A percentile compares a stretch with the other conserved stretches of the same genome.
Conservation (phyloP, 2,797 vertebrate genomes). For the Carcharodon carcharias region DNA sequence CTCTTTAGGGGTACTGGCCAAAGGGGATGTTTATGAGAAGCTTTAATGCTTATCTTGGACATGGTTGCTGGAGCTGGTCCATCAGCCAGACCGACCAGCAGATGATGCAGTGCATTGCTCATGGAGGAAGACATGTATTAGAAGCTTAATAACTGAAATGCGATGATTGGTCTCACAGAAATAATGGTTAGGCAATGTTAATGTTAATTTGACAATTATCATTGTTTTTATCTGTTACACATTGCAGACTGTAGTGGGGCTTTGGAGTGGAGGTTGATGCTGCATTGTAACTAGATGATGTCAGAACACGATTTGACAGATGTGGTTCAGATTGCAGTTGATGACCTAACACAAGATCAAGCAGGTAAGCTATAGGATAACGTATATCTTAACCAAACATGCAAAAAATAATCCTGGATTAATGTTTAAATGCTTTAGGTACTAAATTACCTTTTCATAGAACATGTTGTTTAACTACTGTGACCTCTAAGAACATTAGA, state of each 20-base stretch:
- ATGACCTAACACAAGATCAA: constrained; percentile 77
- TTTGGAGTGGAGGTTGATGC: constrained; percentile 38
- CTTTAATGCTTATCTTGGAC: background rate
- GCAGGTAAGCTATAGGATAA: constrained; percentile 60
- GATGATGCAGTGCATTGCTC: background rate
- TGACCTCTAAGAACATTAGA: background rate
- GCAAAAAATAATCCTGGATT: background rate
- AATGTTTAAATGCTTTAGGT: background rate
- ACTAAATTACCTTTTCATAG: background rate
- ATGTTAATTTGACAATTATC: background rate
- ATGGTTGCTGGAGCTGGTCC: background rate
- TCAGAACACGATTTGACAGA: constrained; percentile 88
- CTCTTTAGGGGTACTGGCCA: background rate
- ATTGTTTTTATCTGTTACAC: background rate
- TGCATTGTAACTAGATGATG: constrained; percentile 72
- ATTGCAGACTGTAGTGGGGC: background rate
- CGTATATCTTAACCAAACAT: background rate
- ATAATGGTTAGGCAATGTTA: background rate
- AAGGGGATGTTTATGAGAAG: background rate
- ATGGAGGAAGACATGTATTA: background rate
- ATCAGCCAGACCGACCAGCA: background rate
- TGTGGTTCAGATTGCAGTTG: constrained; percentile 94
- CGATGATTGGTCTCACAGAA: background rate
- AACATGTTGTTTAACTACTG: background rate
- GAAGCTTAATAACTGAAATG: background rate